Percentiles rank a stretch among this genome's conserved stretches.
These are phyloP conservation scores for Clostera curtula DNA, from an alignment of 2,888 invertebrate genomes.

Conservation along the genomic window DNA sequence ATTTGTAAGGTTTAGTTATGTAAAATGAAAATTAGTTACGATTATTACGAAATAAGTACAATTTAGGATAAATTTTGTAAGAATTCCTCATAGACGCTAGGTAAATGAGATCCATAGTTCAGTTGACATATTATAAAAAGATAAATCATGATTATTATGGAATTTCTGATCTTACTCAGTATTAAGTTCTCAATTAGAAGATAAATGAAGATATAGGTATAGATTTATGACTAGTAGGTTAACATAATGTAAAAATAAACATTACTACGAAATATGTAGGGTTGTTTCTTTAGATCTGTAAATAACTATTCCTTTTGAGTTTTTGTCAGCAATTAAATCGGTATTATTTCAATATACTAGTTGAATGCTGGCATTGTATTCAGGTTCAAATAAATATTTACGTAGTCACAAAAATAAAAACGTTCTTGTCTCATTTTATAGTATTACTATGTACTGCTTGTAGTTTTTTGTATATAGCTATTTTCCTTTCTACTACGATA, in stretches of 20 bases:
- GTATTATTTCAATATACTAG: conserved; percentile 8
- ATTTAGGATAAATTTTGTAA: conserved; percentile 60
- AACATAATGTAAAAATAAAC: conserved; percentile 61
- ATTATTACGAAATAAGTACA: conserved; percentile 64
- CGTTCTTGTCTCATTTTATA: too few species aligned
- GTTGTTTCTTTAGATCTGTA: conserved; percentile 69
- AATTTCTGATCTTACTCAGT: conserved; percentile 60
- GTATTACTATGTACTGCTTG: too few species aligned
- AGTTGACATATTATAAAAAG: conserved; percentile 42
- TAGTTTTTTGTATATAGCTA: too few species aligned
- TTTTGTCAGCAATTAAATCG: conserved; percentile 10
- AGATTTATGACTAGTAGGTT: conserved; percentile 54
- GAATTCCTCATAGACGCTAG: conserved; percentile 57
- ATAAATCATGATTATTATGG: conserved; percentile 44
- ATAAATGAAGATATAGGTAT: conserved; percentile 49
- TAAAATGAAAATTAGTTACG: conserved; percentile 48
- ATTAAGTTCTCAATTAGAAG: conserved; percentile 70
- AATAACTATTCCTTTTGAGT: conserved; percentile 52
- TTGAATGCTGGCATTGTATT: conserved; percentile 14
- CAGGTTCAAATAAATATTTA: conserved; percentile 7
- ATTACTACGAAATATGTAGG: conserved; percentile 61
- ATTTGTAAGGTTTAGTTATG: conserved; percentile 62
- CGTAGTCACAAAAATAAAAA: too few species aligned
- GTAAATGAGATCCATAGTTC: conserved; percentile 39
- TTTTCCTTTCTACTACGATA: too few species aligned